These are phyloP conservation scores for Leucoraja erinaceus DNA, from an alignment of 2,113 vertebrate genomes.

Conservation along the genomic window DNA sequence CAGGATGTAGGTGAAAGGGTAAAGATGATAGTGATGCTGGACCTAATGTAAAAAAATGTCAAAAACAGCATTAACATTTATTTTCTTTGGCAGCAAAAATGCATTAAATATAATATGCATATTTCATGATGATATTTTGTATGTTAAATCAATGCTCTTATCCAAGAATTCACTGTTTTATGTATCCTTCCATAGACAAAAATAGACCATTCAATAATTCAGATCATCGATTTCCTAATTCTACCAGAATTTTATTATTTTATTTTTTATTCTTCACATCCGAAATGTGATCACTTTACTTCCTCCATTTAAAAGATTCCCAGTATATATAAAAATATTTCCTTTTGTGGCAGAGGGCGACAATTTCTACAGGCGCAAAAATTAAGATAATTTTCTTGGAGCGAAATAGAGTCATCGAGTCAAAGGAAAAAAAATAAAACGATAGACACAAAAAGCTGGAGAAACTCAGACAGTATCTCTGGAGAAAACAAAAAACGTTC, in stretches of 20 bases:
- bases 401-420: not conserved
- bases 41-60: not conserved
- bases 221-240: not conserved
- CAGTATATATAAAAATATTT: not conserved
- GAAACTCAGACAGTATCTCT: too few species aligned
- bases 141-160: not conserved
- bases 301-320: not conserved
- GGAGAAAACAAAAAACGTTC: not conserved
- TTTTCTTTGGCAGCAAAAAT: not conserved
- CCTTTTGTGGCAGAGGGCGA: not conserved
- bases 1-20: slow-evolving; percentile 34
- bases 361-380: not conserved
- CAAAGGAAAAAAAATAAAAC: not conserved
- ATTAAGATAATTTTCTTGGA: too few species aligned
- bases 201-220: not conserved
- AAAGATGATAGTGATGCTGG: slow-evolving; percentile 32
- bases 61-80: not conserved
- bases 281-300: too few species aligned
- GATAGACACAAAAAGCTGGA: too few species aligned
- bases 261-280: not conserved
- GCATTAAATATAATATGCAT: not conserved
- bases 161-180: not conserved
- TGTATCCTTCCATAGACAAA: not conserved
- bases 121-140: not conserved
- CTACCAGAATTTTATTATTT: not conserved